Conservation (phyloP, 1,140 invertebrate species). For the Cecropterus lyciades region DNA sequence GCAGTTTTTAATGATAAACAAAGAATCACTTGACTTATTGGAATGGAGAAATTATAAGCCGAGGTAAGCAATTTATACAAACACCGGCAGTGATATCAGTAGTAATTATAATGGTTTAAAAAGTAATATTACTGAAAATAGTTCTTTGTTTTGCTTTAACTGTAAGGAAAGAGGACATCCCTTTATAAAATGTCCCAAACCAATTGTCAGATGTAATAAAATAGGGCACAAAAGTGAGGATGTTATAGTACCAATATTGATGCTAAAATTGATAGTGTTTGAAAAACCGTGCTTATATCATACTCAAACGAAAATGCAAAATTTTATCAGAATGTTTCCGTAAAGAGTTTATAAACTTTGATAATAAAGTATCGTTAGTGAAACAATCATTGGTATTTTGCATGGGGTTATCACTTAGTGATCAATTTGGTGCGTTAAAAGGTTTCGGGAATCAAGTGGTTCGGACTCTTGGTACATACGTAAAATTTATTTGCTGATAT, state of each 20-base stretch:
- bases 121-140: background rate
- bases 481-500: slow-evolving; percentile 30
- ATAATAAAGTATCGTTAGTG: slow-evolving; percentile 35
- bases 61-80: background rate
- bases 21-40: slow-evolving; percentile 24
- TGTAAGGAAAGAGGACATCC: slow-evolving; percentile 18
- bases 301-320: background rate
- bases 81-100: background rate
- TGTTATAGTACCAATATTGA: background rate
- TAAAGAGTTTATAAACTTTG: slow-evolving; percentile 40
- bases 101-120: background rate
- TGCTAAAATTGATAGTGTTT: background rate
- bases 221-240: background rate
- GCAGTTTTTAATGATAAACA: slow-evolving; percentile 46
- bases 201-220: slow-evolving; percentile 1
- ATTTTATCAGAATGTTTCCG: slow-evolving; percentile 4
- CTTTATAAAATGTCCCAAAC: slow-evolving; percentile 8
- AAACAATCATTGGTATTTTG: slow-evolving; percentile 3
- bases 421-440: slow-evolving; percentile 11
- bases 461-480: slow-evolving; percentile 19
- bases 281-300: background rate
- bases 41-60: background rate
- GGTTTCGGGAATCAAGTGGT: slow-evolving; percentile 44
- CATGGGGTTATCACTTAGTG: slow-evolving; percentile 13
- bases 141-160: slow-evolving; percentile 1